These are phyloP conservation scores for Delia radicum DNA, from an alignment of 1,140 invertebrate species.

Conservation along the genomic window DNA sequence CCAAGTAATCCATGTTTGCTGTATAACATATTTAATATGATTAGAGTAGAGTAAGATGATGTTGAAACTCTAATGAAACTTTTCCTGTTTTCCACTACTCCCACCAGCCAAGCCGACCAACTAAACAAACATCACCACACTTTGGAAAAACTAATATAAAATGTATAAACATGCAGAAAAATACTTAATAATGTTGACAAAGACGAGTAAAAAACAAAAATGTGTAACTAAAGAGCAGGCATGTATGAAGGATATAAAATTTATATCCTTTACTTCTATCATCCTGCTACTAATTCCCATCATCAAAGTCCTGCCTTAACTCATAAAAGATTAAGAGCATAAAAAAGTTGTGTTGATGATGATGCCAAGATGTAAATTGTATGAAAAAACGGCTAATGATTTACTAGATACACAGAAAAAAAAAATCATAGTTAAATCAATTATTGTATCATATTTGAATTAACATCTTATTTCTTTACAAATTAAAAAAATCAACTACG, in stretches of 20 bases:
- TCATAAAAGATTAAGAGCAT: not conserved
- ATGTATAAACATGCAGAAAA: not conserved
- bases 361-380: not conserved
- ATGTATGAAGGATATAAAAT: not conserved
- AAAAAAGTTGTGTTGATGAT: not conserved
- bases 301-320: not conserved
- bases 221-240: not conserved
- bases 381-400: no score
- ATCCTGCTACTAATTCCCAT: not conserved
- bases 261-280: not conserved
- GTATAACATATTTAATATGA: no score
- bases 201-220: not conserved
- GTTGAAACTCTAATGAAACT: not conserved
- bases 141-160: not conserved
- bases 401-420: no score
- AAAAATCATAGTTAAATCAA: no score
- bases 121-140: no score
- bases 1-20: no score
- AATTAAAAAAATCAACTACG: no score
- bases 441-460: no score
- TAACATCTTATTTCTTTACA: no score
- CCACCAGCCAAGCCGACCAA: not conserved
- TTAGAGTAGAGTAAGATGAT: no score
- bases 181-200: not conserved
- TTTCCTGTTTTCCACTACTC: not conserved